Percentiles rank a stretch among this genome's conserved stretches.
phyloP scores from a whole-genome alignment of 2,797 vertebrate species.

The Cottoperca gobio region DNA sequence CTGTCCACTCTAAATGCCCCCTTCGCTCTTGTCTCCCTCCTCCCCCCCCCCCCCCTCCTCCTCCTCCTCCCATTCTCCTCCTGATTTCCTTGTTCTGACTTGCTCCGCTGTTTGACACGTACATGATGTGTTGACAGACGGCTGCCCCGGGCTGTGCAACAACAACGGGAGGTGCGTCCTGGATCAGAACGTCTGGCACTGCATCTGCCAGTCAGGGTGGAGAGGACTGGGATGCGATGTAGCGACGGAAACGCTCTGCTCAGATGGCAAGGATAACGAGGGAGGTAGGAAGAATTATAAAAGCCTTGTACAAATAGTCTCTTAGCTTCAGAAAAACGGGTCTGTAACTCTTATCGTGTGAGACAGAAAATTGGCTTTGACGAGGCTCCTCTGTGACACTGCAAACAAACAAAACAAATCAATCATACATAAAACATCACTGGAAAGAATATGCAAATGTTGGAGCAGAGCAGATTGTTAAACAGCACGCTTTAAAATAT shows the following conservation, averaged over 20 bases:
- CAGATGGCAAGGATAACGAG: constrained; percentile 98
- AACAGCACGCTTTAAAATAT: constrained; percentile 64
- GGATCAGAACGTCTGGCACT: constrained; percentile 99
- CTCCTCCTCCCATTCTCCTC: constrained; percentile 34
- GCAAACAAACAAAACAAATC: constrained; percentile 77
- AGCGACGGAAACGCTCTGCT: constrained; percentile 97
- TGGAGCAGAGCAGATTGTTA: constrained; percentile 60
- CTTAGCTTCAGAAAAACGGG: constrained; percentile 34
- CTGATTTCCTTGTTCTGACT: constrained; percentile 54
- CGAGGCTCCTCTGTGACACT: constrained; percentile 68
- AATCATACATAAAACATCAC: constrained; percentile 76
- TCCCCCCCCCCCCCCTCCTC: constrained; percentile 16
- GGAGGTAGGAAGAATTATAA: constrained; percentile 88
- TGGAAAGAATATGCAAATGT: constrained; percentile 67
- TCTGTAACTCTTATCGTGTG: constrained; percentile 30
- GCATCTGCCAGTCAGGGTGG: constrained; percentile 98
- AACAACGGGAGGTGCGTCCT: constrained; percentile 97
- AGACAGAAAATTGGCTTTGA: constrained; percentile 60
- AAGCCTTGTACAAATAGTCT: constrained; percentile 58
- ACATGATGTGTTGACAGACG: constrained; percentile 90
- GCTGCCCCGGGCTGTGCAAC: constrained; percentile 98
- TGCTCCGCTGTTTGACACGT: constrained; percentile 69
- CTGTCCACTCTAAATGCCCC: constrained; percentile 60
- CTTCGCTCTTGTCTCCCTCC: constrained; percentile 46
- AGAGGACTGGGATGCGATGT: constrained; percentile 97